Percentiles rank a stretch among this genome's conserved stretches.
These are phyloP conservation scores for human DNA, from an alignment of 2,113 vertebrate species.

Conservation along the genomic window GRCh38 chr2:17901001-17901500, in stretches of 20 bases:
- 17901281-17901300: rapidly evolving
- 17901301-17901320: not conserved
- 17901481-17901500: not conserved
- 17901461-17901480: not conserved
- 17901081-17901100: not conserved
- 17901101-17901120: not conserved
- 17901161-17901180: not conserved
- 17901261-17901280: not conserved
- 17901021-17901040: not conserved
- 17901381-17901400: not conserved
- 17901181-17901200: not conserved
- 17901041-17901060: not conserved
- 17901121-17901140: not conserved
- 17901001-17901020: not conserved
- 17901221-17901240: not conserved
- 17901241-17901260: not conserved
- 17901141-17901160: not conserved
- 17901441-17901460: not conserved
- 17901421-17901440: not conserved
- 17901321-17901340: not conserved
- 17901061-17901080: not conserved
- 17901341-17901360: not conserved
- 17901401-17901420: not conserved
- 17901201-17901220: not conserved
- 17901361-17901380: not conserved